phyloP scores from a whole-genome alignment of 2,797 vertebrate genomes.

The Orientallactaga sibirica region DNA sequence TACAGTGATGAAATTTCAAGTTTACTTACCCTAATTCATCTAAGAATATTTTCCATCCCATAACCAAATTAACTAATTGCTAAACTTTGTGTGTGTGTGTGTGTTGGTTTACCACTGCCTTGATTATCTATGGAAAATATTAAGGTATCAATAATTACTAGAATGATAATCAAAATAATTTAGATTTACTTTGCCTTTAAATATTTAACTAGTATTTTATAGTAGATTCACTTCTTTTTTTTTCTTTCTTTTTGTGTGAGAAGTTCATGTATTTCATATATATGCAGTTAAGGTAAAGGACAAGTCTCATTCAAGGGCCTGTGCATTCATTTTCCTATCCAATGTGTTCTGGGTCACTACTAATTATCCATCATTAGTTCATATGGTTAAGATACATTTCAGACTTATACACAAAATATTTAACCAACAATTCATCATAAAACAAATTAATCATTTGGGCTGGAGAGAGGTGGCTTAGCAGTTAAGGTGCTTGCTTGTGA shows the following conservation, averaged over 20 bases:
- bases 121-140: neutral
- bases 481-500: too few relatives aligned
- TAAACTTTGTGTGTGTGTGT: neutral
- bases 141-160: constrained; percentile 20
- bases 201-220: neutral
- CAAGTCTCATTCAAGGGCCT: neutral
- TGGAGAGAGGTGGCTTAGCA: too few relatives aligned
- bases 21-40: neutral
- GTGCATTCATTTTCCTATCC: neutral
- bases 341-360: neutral
- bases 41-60: constrained; percentile 11
- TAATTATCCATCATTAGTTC: neutral
- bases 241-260: neutral
- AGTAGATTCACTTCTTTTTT: neutral
- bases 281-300: neutral
- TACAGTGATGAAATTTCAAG: neutral
- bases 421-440: neutral
- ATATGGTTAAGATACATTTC: neutral
- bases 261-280: neutral
- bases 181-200: constrained; percentile 14
- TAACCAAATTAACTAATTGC: neutral
- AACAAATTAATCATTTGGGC: neutral
- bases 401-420: neutral
- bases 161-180: constrained; percentile 3
- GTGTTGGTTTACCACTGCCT: neutral